phyloP scores from a whole-genome alignment of 2,113 vertebrate genomes.

The Rhynchomys soricoides region DNA sequence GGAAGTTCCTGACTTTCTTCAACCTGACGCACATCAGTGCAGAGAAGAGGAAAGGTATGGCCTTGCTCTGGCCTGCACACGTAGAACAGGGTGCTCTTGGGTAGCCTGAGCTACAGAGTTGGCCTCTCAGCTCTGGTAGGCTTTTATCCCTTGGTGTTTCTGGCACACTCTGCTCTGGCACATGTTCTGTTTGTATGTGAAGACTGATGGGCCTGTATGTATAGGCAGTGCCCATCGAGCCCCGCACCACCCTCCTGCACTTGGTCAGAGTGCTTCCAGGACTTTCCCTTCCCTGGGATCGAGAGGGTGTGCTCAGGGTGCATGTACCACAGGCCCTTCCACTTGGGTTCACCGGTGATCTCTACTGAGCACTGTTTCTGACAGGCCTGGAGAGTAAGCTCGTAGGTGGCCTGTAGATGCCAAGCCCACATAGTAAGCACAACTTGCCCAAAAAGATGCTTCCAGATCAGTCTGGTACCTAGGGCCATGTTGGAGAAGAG shows the following conservation, averaged over 20 bases:
- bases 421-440: rapidly evolving
- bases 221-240: background rate
- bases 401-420: rapidly evolving
- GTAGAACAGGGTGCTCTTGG: background rate
- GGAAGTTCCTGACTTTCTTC: constrained; percentile 96
- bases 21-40: constrained; percentile 95
- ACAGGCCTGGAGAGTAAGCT: background rate
- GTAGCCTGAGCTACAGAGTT: background rate
- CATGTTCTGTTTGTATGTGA: rapidly evolving
- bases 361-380: background rate
- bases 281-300: rapidly evolving
- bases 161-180: rapidly evolving
- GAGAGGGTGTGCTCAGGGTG: rapidly evolving
- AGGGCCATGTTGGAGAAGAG: background rate
- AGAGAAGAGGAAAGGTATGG: constrained; percentile 94
- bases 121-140: rapidly evolving
- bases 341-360: rapidly evolving
- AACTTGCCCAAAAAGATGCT: background rate
- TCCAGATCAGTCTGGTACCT: background rate
- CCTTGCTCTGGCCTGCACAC: rapidly evolving
- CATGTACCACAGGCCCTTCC: rapidly evolving
- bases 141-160: rapidly evolving
- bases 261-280: rapidly evolving
- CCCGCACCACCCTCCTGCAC: rapidly evolving
- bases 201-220: rapidly evolving